These are phyloP conservation scores for Cyclophora albipunctata DNA, from an alignment of 2,888 invertebrate species.

Conservation along the genomic window DNA sequence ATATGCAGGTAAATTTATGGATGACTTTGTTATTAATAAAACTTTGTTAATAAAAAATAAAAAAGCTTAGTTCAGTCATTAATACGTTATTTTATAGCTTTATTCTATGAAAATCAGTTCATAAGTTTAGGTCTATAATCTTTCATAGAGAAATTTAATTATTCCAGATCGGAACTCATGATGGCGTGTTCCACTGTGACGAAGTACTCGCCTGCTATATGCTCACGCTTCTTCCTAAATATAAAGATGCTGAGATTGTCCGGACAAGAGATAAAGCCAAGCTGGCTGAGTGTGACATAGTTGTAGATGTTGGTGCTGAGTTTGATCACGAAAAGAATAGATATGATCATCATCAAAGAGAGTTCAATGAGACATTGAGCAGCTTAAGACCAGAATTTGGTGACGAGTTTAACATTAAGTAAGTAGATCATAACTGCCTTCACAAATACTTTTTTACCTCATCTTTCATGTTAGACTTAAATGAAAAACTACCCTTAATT, in stretches of 20 bases:
- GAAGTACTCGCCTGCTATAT: constrained; percentile 96
- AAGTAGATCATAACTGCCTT: constrained; percentile 21
- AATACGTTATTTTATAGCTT: not conserved
- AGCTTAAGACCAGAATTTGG: constrained; percentile 77
- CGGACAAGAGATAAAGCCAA: constrained; percentile 77
- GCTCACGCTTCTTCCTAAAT: constrained; percentile 87
- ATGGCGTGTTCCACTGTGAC: constrained; percentile 94
- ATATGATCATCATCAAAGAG: constrained; percentile 96
- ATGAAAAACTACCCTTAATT: not conserved
- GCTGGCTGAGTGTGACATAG: constrained; percentile 90
- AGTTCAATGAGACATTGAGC: constrained; percentile 81
- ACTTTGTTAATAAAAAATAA: not conserved
- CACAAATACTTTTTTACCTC: not conserved
- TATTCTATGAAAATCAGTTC: too few relatives aligned
- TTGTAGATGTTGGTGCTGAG: constrained; percentile 94
- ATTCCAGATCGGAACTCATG: constrained; percentile 81
- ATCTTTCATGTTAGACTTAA: too few relatives aligned
- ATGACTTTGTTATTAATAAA: not conserved
- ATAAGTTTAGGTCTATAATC: too few relatives aligned
- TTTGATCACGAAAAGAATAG: constrained; percentile 85
- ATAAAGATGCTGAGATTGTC: constrained; percentile 86
- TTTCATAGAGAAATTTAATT: too few relatives aligned
- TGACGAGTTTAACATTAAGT: constrained; percentile 76
- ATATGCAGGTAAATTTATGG: not conserved
- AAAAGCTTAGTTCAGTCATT: not conserved